Evolutionary conservation across 2,888 invertebrate species (phyloP), one percentile per base, ranked within the genome.

Genomic region (Sussaba pulchella): DNA sequence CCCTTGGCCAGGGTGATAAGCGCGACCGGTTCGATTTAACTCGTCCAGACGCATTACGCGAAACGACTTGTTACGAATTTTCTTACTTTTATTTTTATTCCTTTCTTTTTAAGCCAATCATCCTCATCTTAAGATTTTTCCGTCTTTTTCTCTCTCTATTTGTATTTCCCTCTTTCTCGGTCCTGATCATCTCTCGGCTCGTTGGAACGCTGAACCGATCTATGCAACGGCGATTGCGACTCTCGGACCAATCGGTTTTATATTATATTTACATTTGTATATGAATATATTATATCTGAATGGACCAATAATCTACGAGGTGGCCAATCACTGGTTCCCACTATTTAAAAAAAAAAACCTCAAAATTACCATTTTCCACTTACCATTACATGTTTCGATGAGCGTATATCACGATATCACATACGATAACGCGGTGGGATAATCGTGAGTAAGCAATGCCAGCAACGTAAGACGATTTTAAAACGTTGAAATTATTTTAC

Each of bases 1-100:
- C 31, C 4, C 6, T 78, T 78, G 64, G 47, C 78, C 52, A 41
- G 41, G 73, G 73, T 63, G 69, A 74, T 78, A 78, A 78, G 6
- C 73, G 64, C 52, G 45, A 79, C 74, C 74, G 74, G 70, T 79
- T 74, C 39, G 31, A 70, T 74, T 74, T 36, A 79, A 64, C 79
- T 79, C 64, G 57, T 54, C 69, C 57, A 64, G 70, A 79, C 69
- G 41, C 54, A 74, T 70, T 54, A 64, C 64, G 57, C 50, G 64
- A 79, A 74, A 31, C 64, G 39, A 24, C 57, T 57, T 57, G 57
- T 36, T 57, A 31, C 14, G 31, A n/a, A 31, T 57, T 57, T 36
- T 52, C 36, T 12, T 67, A 45, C 36, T 47, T 31, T 52, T 43
- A 39, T 24, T 39, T 21, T 39, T 9, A n/a, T 17, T 14, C 14